Conservation (phyloP, 2,797 vertebrate species). For the Dicrostonyx torquatus region DNA sequence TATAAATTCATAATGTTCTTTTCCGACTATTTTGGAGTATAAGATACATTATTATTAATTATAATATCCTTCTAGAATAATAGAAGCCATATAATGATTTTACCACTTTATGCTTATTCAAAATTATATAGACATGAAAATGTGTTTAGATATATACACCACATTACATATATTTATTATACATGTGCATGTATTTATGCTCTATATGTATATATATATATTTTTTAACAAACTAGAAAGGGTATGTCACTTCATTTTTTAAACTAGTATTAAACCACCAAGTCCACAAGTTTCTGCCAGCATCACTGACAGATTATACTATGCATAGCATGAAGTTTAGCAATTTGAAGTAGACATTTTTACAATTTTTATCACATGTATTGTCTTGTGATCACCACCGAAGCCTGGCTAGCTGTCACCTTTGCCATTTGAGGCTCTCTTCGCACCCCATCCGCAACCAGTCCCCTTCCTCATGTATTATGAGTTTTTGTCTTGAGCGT, state of each 20-base stretch:
- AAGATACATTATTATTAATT: not conserved
- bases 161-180: not conserved
- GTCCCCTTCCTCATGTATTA: not conserved
- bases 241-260: not conserved
- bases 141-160: slow-evolving; percentile 27
- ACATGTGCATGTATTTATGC: not conserved
- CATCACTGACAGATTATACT: not conserved
- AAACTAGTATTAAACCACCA: slow-evolving; percentile 45
- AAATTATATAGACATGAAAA: not conserved
- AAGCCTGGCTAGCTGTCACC: not conserved
- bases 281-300: slow-evolving; percentile 29
- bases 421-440: not conserved
- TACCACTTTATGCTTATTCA: not conserved
- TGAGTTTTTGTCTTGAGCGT: not conserved
- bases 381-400: not conserved
- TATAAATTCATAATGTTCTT: not conserved
- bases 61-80: not conserved
- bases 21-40: not conserved
- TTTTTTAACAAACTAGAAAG: slow-evolving; percentile 36
- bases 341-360: not conserved
- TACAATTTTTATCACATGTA: not conserved
- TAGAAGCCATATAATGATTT: not conserved
- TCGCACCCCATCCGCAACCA: not conserved
- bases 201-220: not conserved
- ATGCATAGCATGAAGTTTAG: not conserved